These are phyloP conservation scores for Leucania comma DNA, from an alignment of 2,888 invertebrate species.

Conservation along the genomic window DNA sequence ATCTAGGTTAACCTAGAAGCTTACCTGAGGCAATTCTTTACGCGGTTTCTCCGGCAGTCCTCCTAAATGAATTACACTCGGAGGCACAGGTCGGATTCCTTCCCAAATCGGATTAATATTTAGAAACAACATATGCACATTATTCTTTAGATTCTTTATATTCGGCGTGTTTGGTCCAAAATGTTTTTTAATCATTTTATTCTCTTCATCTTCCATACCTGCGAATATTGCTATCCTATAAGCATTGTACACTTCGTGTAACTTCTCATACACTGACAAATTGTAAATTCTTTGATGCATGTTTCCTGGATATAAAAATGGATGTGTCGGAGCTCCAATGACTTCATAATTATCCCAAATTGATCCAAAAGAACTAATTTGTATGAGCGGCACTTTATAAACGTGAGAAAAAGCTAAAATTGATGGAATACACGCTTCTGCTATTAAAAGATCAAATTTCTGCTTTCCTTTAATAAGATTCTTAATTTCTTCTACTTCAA, in stretches of 20 bases:
- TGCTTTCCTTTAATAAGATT: constrained; percentile 63
- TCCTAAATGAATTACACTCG: constrained; percentile 80
- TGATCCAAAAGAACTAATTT: constrained; percentile 71
- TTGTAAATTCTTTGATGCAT: constrained; percentile 65
- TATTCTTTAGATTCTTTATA: constrained; percentile 63
- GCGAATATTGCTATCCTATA: constrained; percentile 35
- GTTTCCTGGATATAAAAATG: constrained; percentile 15
- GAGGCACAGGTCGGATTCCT: constrained; percentile 78
- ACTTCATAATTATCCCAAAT: constrained; percentile 51
- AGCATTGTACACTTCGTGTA: constrained; percentile 61
- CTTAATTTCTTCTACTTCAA: constrained; percentile 61
- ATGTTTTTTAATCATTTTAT: constrained; percentile 55
- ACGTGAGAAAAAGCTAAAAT: constrained; percentile 64
- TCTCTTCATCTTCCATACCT: constrained; percentile 40
- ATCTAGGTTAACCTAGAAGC: too few species aligned
- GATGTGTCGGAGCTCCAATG: constrained; percentile 71
- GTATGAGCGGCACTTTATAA: constrained; percentile 73
- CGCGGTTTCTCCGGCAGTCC: constrained; percentile 79
- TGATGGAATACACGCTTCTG: constrained; percentile 66
- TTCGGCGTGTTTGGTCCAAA: constrained; percentile 54
- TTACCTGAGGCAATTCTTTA: constrained; percentile 80
- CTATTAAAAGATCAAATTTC: constrained; percentile 72
- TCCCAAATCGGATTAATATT: constrained; percentile 71
- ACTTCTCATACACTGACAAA: constrained; percentile 69
- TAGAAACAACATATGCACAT: constrained; percentile 80